Evolutionary conservation across 2,113 vertebrate species (phyloP).

Genomic region (Pardalotus punctatus): DNA sequence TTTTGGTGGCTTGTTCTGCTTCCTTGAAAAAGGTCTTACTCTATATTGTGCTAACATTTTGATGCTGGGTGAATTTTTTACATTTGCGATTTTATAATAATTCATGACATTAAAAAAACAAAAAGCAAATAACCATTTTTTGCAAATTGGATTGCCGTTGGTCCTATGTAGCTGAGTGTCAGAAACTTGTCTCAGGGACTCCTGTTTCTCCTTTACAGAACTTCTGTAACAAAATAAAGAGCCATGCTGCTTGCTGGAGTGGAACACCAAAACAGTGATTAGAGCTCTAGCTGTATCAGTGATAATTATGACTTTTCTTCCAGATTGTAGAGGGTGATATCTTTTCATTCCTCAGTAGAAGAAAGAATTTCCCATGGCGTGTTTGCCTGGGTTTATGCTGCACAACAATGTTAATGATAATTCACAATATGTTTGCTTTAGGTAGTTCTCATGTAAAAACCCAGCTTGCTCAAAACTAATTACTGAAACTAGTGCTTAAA

Average conservation of each 20-base stretch:
- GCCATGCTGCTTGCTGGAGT: neutral
- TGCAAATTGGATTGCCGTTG: neutral
- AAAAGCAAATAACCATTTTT: neutral
- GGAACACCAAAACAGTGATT: neutral
- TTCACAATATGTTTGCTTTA: neutral
- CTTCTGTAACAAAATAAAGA: neutral
- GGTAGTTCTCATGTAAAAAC: neutral
- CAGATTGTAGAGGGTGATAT: neutral
- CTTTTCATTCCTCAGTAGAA: neutral
- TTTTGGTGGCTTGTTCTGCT: neutral
- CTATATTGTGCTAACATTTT: neutral
- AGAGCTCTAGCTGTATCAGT: neutral
- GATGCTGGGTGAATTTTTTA: neutral
- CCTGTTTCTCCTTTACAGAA: neutral
- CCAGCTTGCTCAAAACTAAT: neutral
- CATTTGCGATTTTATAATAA: neutral
- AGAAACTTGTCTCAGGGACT: neutral
- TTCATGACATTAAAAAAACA: neutral
- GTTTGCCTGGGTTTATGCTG: neutral
- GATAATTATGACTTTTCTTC: neutral
- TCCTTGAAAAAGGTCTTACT: neutral
- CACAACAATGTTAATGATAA: neutral
- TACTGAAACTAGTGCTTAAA: neutral
- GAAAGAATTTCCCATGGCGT: neutral
- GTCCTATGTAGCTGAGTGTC: neutral